Base-by-base conservation (phyloP, 2,888 invertebrate genomes). In the Stegophylla sp. region DNA sequence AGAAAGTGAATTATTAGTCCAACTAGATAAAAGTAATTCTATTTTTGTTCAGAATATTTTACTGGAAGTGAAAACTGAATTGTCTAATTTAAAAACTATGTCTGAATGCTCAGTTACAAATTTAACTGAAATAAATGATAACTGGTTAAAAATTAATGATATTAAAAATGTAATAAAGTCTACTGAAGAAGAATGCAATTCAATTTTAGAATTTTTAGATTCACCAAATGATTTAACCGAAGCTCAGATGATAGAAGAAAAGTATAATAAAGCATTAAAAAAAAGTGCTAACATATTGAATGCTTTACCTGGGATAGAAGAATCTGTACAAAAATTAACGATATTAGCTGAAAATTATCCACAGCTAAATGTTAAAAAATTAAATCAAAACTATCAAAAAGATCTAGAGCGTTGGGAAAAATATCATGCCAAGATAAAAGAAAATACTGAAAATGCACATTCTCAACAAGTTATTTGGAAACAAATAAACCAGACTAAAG, bases 381-480 rank as follows among this genome's bases (percentile, higher is more conserved):
- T 90, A 28, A 87, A 87, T 77, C 86, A 83, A 83, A 86, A 83
- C 13, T 82, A 84, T 34, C 56, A 10, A 90, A 91, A 81, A 86
- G 90, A 53, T 88, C 89, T 84, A 88, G 90, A 77, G 90, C 92
- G 53, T 87, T 93, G 82, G 87, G 90, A 74, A 88, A 88, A 76
- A 66, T 83, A 83, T 28, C 72, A 83, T 82, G 85, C 86, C 72
- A 83, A 84, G 12, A 84, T 88, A n/a, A 85, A 85, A 56, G 85
- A 86, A n/a, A 86, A 86, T 75, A 85, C 87, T 63, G 87, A 88
- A 83, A 87, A 75, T 41, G 90, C 93, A 72, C 97, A 97, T 87
- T 93, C 94, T 0, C 95, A 97, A 87, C 89, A 93, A 0, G 92
- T 94, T n/a, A 92, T 96, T 75, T 97, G 96, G 96, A 93, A 94